These are phyloP conservation scores for Vidua chalybeata DNA, from an alignment of 2,113 vertebrate species.

Conservation along the genomic window DNA sequence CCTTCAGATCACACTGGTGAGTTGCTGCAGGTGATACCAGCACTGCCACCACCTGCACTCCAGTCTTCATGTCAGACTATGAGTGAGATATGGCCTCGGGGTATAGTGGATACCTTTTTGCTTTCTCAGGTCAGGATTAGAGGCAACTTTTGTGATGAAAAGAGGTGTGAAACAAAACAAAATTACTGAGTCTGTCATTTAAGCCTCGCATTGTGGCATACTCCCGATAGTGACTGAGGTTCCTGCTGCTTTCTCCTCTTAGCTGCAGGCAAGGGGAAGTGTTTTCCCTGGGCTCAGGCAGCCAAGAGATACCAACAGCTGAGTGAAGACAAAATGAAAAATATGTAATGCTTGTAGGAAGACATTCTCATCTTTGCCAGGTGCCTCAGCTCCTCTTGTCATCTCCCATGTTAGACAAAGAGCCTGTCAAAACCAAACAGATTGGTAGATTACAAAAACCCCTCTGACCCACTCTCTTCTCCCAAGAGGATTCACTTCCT, in stretches of 20 bases:
- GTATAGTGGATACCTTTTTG: not conserved
- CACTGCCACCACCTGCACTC: rapidly evolving
- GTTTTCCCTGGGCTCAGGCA: not conserved
- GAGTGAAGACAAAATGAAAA: not conserved
- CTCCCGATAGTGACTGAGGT: not conserved
- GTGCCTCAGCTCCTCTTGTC: not conserved
- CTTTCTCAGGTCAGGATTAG: not conserved
- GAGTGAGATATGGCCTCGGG: not conserved
- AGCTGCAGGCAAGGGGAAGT: not conserved
- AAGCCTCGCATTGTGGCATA: not conserved
- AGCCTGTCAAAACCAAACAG: constrained; percentile 26
- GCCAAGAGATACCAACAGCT: not conserved
- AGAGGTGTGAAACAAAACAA: not conserved
- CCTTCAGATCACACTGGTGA: not conserved
- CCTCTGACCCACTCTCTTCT: constrained; percentile 21
- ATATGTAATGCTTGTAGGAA: not conserved
- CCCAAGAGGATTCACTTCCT: not conserved
- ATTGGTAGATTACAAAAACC: constrained; percentile 32
- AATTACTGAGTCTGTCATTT: not conserved
- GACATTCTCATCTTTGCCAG: not conserved
- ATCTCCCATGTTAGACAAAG: constrained; percentile 43
- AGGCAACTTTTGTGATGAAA: not conserved
- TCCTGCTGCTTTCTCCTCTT: not conserved
- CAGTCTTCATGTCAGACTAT: rapidly evolving
- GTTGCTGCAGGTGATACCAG: not conserved